Evolutionary conservation across 2,113 vertebrate genomes (phyloP), one percentile per base, ranked within the genome.

Genomic region (Pogonocichla stellata): DNA sequence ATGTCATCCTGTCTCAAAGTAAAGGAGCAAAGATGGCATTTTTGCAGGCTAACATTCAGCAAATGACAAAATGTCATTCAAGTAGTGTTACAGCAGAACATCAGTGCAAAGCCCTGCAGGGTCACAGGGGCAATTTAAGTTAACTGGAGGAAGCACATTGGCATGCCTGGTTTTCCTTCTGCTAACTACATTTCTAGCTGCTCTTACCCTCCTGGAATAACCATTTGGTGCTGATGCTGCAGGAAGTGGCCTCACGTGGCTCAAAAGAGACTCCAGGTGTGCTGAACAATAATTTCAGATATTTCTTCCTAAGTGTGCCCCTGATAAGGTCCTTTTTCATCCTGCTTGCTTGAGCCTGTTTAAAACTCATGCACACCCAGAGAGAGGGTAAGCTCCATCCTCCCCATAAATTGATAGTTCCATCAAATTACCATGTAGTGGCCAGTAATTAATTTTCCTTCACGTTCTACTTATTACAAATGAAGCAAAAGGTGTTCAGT

Each of bases 11-110:
- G 56, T 83, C 88, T 94, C 87, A n/a, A 73, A 93, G 71, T 24
- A 80, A 88, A 88, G 93, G 22, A 92, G 90, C 71, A 93, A 77
- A 70, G 62, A 60, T 71, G 60, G 83, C 70, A 80, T 81, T 97
- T 95, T 48, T 92, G 51, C 88, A 95, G 90, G 93, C 88, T 93
- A 88, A 77, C 71, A 73, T 86, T 69, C 90, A 90, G 90, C 81
- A 90, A 82, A 73, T 56, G 90, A 96, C 89, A 96, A 90, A 85
- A 91, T 82, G 81, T 91, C 87, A 85, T 61, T 91, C 22, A 14
- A 92, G 67, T 38, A 80, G 54, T 19, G 58, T 83, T 66, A 71
- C 43, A 62, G 88, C 81, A 83, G 64, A 77, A 88, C 79, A 87
- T 80, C 94, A 85, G 50, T 9, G 78, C 74, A 43, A 43, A 88